phyloP scores from a whole-genome alignment of 1,140 invertebrate genomes.

The Bombus fervidus region DNA sequence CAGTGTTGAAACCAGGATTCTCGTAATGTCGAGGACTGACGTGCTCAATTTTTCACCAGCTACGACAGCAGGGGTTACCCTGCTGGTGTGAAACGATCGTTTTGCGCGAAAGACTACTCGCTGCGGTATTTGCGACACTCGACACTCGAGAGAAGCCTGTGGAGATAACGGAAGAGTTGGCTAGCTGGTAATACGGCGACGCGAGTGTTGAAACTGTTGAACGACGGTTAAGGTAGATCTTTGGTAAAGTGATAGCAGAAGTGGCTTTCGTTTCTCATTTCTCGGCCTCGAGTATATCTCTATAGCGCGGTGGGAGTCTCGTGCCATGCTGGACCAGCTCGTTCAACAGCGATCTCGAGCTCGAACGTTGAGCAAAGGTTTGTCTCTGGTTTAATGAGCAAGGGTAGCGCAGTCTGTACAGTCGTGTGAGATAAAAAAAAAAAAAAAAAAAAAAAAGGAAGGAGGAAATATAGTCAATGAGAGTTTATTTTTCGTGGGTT shows the following conservation, averaged over 20 bases:
- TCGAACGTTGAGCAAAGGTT: conserved; percentile 59
- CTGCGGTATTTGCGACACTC: conserved; percentile 26
- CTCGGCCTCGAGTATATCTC: conserved; percentile 37
- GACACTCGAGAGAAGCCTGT: conserved; percentile 5
- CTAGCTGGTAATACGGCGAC: conserved; percentile 3
- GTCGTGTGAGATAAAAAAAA: not conserved
- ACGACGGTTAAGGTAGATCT: conserved; percentile 33
- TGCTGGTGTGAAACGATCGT: not conserved
- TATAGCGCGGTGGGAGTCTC: conserved; percentile 2
- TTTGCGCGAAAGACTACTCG: not conserved
- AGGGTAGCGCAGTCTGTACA: not conserved
- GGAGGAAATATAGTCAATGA: conserved; percentile 5
- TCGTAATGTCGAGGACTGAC: not conserved
- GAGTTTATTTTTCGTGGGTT: conserved; percentile 26
- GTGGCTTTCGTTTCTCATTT: conserved; percentile 55
- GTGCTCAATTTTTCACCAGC: conserved; percentile 14
- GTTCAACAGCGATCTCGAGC: conserved; percentile 55
- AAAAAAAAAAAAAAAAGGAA: not conserved
- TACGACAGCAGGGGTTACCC: not conserved
- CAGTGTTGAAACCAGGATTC: not conserved
- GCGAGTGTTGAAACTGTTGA: conserved; percentile 37
- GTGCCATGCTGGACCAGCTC: conserved; percentile 14
- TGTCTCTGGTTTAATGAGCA: conserved; percentile 53
- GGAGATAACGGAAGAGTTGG: conserved; percentile 29
- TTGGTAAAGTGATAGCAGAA: conserved; percentile 48